Conservation (phyloP, 1,140 invertebrate species). For the Heliconius eleuchia region DNA sequence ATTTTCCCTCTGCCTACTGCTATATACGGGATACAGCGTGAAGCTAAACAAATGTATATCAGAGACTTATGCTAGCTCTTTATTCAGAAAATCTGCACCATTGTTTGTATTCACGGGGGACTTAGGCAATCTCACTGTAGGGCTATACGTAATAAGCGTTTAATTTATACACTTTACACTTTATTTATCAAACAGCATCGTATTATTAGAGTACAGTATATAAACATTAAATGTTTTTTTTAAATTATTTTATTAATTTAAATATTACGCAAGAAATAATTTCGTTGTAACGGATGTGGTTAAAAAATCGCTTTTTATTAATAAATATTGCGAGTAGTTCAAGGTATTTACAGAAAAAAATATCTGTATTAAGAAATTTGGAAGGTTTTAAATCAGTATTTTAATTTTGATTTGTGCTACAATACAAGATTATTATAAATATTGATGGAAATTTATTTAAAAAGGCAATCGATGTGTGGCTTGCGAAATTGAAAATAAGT, state of each 20-base stretch:
- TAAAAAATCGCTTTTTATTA: background rate
- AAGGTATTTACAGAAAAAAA: background rate
- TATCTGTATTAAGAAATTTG: background rate
- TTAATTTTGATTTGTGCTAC: background rate
- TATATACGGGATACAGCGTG: no score
- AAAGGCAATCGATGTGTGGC: background rate
- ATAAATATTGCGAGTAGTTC: background rate
- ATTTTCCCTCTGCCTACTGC: no score
- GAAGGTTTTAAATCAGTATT: background rate
- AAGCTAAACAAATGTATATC: no score
- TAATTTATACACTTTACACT: background rate
- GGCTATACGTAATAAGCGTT: background rate
- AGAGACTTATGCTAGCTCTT: background rate
- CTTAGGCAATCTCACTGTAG: constrained; percentile 27
- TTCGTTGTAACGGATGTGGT: background rate
- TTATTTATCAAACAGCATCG: background rate
- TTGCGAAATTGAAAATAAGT: constrained; percentile 43
- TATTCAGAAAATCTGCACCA: constrained; percentile 10
- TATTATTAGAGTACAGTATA: background rate
- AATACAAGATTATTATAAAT: background rate
- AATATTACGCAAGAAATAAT: background rate
- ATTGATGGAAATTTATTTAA: background rate
- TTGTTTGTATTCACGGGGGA: constrained; percentile 31
- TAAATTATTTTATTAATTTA: background rate
- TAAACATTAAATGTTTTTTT: background rate